These are phyloP conservation scores for Istiophorus platypterus DNA, from an alignment of 2,113 vertebrate species.

Conservation along the genomic window DNA sequence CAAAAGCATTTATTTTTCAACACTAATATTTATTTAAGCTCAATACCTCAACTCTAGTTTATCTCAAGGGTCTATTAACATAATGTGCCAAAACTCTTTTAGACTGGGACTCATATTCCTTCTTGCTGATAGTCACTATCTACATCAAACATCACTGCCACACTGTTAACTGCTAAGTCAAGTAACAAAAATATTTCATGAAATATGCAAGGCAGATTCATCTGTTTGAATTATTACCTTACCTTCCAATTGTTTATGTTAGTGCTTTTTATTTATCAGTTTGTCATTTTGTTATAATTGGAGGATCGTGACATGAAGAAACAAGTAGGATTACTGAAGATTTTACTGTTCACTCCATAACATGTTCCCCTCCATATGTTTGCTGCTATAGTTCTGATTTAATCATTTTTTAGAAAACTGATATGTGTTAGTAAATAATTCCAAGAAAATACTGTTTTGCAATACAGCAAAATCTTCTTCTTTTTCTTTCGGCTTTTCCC, in stretches of 20 bases:
- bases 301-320: neutral
- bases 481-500: too few relatives aligned
- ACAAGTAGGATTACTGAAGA: neutral
- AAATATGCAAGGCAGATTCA: neutral
- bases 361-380: neutral
- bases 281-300: neutral
- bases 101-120: neutral
- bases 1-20: slow-evolving; percentile 39
- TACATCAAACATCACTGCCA: neutral
- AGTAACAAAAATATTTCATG: neutral
- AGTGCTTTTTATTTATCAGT: neutral
- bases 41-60: neutral
- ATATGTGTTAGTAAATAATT: too few relatives aligned
- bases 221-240: neutral
- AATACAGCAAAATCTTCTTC: too few relatives aligned
- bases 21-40: slow-evolving; percentile 44
- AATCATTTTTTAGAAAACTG: neutral
- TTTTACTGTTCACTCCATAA: neutral
- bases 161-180: neutral
- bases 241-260: neutral
- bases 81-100: neutral
- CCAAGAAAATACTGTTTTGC: too few relatives aligned
- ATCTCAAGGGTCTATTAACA: neutral
- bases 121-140: neutral
- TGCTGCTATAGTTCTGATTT: too few relatives aligned